phyloP scores from a whole-genome alignment of 2,888 invertebrate genomes.

The Hypomecis atomaria region DNA sequence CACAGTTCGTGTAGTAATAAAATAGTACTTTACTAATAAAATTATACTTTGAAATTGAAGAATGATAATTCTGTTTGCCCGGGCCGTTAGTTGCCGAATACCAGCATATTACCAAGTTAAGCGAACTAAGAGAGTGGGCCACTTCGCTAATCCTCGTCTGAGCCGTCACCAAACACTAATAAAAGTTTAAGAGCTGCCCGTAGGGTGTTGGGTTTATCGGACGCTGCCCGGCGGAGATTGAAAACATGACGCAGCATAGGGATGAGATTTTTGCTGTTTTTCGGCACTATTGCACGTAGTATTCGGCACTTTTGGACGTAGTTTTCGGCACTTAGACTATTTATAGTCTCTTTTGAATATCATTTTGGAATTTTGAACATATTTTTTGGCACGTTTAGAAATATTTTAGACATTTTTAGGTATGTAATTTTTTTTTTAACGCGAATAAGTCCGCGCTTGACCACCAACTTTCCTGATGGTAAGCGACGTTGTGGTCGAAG shows the following conservation, averaged over 20 bases:
- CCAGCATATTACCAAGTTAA: conserved; percentile 1
- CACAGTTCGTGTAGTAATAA: too few relatives aligned
- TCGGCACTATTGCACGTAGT: conserved; percentile 11
- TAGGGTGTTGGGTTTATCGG: conserved; percentile 33
- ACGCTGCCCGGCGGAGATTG: conserved; percentile 46
- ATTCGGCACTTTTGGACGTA: conserved; percentile 2
- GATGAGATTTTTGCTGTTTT: conserved; percentile 13
- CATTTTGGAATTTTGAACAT: too few relatives aligned
- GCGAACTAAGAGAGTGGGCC: conserved; percentile 8
- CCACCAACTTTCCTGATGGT: too few relatives aligned
- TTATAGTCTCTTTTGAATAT: too few relatives aligned
- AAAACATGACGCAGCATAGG: conserved; percentile 57
- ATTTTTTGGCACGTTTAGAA: background rate
- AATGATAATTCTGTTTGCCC: background rate
- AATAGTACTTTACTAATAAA: too few relatives aligned
- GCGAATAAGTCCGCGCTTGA: too few relatives aligned
- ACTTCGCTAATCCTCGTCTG: conserved; percentile 25
- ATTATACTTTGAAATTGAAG: too few relatives aligned
- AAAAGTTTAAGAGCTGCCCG: conserved; percentile 50
- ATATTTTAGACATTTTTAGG: too few relatives aligned
- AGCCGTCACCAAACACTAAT: conserved; percentile 52
- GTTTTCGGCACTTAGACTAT: background rate
- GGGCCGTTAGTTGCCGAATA: background rate
- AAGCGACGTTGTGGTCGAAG: too few relatives aligned
- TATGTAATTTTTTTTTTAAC: too few relatives aligned